Evolutionary conservation across 1,140 invertebrate genomes (phyloP).

Genomic region (Drosophila jambulina): DNA sequence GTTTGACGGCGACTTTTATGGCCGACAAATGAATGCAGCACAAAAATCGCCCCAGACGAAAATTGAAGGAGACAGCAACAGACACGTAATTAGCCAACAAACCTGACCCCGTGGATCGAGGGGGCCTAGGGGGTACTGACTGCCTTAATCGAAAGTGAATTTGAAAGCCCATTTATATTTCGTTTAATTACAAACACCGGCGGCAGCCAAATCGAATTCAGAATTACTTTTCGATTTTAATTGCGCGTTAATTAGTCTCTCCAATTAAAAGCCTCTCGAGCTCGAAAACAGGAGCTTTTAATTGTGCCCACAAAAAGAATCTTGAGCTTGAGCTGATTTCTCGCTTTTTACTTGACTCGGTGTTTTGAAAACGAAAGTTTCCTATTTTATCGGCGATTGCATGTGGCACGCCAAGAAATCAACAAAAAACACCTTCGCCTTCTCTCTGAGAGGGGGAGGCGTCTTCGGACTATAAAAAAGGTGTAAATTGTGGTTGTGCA

Average conservation of each 20-base stretch:
- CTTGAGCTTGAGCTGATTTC: slow-evolving; percentile 43
- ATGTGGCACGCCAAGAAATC: slow-evolving; percentile 64
- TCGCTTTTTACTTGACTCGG: slow-evolving; percentile 15
- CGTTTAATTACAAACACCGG: slow-evolving; percentile 58
- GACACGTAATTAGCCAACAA: slow-evolving; percentile 80
- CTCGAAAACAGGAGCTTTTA: slow-evolving; percentile 55
- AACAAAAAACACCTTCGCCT: slow-evolving; percentile 38
- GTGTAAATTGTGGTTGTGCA: slow-evolving; percentile 51
- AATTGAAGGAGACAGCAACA: slow-evolving; percentile 77
- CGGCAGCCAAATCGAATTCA: slow-evolving; percentile 47
- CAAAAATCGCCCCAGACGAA: slow-evolving; percentile 70
- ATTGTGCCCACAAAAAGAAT: slow-evolving; percentile 82
- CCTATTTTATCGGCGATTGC: slow-evolving; percentile 47
- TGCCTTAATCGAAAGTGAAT: slow-evolving; percentile 66
- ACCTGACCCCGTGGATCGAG: not conserved
- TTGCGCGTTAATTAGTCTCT: slow-evolving; percentile 72
- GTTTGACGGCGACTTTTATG: slow-evolving; percentile 79
- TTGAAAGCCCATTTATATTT: slow-evolving; percentile 61
- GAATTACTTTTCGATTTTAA: slow-evolving; percentile 72
- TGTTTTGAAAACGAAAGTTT: slow-evolving; percentile 67
- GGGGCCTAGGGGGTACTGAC: not conserved
- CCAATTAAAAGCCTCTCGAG: slow-evolving; percentile 61
- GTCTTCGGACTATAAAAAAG: slow-evolving; percentile 19
- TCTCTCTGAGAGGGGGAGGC: not conserved
- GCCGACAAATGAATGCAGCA: slow-evolving; percentile 80